phyloP scores from a whole-genome alignment of 2,113 vertebrate genomes.

The Dendropsophus ebraccatus region DNA sequence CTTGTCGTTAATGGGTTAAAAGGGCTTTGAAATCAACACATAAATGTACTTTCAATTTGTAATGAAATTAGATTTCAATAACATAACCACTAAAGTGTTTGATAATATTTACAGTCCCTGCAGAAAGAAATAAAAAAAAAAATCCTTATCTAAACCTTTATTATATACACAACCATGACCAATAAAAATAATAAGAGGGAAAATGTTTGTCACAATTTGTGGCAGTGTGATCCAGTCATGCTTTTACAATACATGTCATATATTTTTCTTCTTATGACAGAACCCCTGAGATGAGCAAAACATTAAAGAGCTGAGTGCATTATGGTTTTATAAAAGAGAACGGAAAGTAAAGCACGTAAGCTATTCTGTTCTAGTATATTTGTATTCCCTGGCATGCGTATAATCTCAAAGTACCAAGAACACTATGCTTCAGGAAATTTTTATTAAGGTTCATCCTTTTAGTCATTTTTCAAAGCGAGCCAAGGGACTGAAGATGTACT shows the following conservation, averaged over 20 bases:
- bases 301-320: constrained; percentile 26
- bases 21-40: too few species aligned
- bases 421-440: constrained; percentile 41
- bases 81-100: neutral
- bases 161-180: neutral
- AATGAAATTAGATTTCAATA: too few species aligned
- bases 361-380: constrained; percentile 31
- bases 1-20: too few species aligned
- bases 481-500: constrained; percentile 27
- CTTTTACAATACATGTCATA: neutral
- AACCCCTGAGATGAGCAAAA: constrained; percentile 16
- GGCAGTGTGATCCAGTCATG: neutral
- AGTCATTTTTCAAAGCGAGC: constrained; percentile 36
- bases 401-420: constrained; percentile 38
- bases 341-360: constrained; percentile 18
- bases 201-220: constrained; percentile 1
- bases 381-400: constrained; percentile 19
- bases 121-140: neutral
- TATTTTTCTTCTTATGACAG: neutral
- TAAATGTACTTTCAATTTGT: too few species aligned
- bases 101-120: neutral
- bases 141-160: neutral
- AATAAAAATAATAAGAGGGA: neutral
- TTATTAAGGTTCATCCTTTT: constrained; percentile 49
- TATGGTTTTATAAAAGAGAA: constrained; percentile 8